phyloP scores from a whole-genome alignment of 2,797 vertebrate species.

The Setipinna tenuifilis region DNA sequence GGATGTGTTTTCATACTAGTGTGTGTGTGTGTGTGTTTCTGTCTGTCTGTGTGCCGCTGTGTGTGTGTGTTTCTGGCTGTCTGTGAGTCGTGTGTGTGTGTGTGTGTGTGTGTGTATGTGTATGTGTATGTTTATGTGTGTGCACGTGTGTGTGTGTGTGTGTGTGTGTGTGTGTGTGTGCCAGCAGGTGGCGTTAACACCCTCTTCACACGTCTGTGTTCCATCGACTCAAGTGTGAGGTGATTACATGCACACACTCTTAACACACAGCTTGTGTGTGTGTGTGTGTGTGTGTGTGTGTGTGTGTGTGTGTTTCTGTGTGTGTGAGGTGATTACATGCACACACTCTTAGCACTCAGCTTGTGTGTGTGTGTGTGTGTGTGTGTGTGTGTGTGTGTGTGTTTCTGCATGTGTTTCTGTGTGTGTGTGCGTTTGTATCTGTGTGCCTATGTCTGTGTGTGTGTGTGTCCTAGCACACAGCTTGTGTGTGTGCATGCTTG shows the following conservation, averaged over 20 bases:
- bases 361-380: neutral
- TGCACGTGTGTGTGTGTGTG: neutral
- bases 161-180: neutral
- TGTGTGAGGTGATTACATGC: neutral
- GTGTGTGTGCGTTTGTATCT: neutral
- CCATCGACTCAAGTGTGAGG: conserved; percentile 55
- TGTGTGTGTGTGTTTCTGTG: conserved; percentile 38
- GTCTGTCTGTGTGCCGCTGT: too few relatives aligned
- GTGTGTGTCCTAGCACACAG: neutral
- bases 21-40: too few relatives aligned
- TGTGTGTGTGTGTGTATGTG: too few relatives aligned
- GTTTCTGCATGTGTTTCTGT: conserved; percentile 22
- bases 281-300: conserved; percentile 32
- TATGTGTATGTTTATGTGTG: too few relatives aligned
- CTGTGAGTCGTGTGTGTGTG: too few relatives aligned
- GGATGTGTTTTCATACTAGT: neutral
- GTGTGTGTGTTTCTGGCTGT: too few relatives aligned
- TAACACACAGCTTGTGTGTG: conserved; percentile 42
- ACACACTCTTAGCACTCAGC: neutral
- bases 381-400: neutral
- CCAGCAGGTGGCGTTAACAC: conserved; percentile 36
- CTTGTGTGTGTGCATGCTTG: too few relatives aligned
- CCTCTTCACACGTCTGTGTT: conserved; percentile 49
- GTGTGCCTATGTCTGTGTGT: neutral
- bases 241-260: conserved; percentile 57